Base-by-base conservation (phyloP, 2,113 vertebrate genomes). In the Cricetomys ansorgei region DNA sequence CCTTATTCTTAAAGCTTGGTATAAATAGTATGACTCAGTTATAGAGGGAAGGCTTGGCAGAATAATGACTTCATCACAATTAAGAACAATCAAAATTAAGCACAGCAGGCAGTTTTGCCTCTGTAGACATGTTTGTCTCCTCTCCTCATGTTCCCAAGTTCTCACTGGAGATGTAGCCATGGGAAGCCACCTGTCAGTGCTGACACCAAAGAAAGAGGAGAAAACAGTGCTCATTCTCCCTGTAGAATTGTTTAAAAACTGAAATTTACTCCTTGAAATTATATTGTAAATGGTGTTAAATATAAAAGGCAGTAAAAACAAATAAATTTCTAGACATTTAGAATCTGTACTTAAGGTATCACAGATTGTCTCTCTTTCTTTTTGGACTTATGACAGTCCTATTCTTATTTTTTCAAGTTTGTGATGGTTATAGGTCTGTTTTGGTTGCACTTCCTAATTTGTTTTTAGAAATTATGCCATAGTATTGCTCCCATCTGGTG, bases 131-230 rank as follows among this genome's bases (percentile, higher is more conserved):
- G 2, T 59, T 34, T 53, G 55, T 6, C 7, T 12, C 12, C n/a
- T 50, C 12, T 81, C 40, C n/a, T 16, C 31, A 37, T 8, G 16
- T 92, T 12, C 62, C 43, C 13, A 31, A 84, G 8, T 9, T 29
- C 53, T 88, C 15, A 5, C 29, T 11, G 84, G 25, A 92, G 91
- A 91, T 85, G n/a, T 8, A 53, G 53, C 75, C 85, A 95, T 3
- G 34, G 93, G 88, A 97, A 96, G 93, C 84, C 62, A 70, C 40
- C 43, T 48, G 31, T 87, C 55, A 88, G 53, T 37, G 65, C 43
- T 86, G 91, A 43, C 11, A 67, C 16, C 12, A 75, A 69, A 81
- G 87, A 92, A 17, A 83, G 17, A 4, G 23, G 17, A 85, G 37
- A 94, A 89, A 69, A 48, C 7, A n/a, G 21, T 8, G 1, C 89